phyloP scores from a whole-genome alignment of 2,888 invertebrate species.

The Ellobium chinense region DNA sequence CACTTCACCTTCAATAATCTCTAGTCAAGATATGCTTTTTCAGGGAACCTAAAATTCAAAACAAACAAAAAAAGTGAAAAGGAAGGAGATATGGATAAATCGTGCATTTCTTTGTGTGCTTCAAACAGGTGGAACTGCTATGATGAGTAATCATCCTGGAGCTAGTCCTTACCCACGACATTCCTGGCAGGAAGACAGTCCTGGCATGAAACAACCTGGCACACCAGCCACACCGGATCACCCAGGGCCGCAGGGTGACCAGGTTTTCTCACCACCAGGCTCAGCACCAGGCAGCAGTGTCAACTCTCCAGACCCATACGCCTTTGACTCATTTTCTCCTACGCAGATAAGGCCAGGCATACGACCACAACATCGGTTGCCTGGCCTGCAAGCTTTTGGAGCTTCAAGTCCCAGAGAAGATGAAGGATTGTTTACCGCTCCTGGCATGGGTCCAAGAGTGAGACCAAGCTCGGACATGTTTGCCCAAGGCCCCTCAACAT shows the following conservation, averaged over 20 bases:
- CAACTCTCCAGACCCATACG: constrained; percentile 54
- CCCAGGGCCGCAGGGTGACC: constrained; percentile 8
- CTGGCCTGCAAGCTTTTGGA: constrained; percentile 41
- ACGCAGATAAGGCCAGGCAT: background rate
- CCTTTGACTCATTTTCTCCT: constrained; percentile 50
- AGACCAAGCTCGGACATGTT: constrained; percentile 35
- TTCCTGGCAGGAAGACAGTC: constrained; percentile 51
- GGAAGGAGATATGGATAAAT: too few species aligned
- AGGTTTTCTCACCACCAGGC: constrained; percentile 18
- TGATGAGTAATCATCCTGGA: constrained; percentile 38
- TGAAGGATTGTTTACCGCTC: constrained; percentile 49
- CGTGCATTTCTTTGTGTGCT: too few species aligned
- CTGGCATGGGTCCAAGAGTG: constrained; percentile 44
- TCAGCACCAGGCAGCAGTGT: background rate
- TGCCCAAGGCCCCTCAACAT: constrained; percentile 8
- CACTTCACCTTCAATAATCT: too few species aligned
- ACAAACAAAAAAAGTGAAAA: too few species aligned
- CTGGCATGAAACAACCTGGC: constrained; percentile 20
- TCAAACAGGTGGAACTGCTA: constrained; percentile 23
- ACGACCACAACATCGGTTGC: constrained; percentile 23
- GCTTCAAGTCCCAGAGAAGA: constrained; percentile 48
- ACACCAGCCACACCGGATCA: constrained; percentile 37
- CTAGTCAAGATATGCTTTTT: too few species aligned
- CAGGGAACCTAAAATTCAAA: too few species aligned
- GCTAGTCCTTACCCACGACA: constrained; percentile 47